These are phyloP conservation scores for Diaperis boleti DNA, from an alignment of 2,888 invertebrate genomes.

Conservation along the genomic window DNA sequence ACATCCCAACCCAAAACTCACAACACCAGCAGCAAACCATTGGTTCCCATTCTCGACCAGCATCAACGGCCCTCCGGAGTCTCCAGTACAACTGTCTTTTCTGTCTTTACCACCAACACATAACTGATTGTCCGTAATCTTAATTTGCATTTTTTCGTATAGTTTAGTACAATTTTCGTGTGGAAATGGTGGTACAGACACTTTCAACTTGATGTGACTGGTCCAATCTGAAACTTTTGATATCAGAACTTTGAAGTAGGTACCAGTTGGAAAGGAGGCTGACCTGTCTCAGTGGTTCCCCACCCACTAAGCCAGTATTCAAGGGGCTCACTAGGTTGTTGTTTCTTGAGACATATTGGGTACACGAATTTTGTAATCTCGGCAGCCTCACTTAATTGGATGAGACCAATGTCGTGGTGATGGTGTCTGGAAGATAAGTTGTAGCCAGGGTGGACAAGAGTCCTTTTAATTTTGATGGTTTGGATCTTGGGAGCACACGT, in stretches of 20 bases:
- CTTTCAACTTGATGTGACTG: too few species aligned
- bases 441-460: constrained; percentile 66
- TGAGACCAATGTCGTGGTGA: constrained; percentile 67
- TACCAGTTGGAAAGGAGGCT: too few species aligned
- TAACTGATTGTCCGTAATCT: too few species aligned
- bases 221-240: too few species aligned
- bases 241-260: too few species aligned
- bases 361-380: constrained; percentile 60
- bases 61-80: too few species aligned
- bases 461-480: constrained; percentile 63
- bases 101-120: too few species aligned
- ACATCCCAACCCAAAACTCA: constrained; percentile 78
- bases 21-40: too few species aligned
- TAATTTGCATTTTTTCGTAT: too few species aligned
- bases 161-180: too few species aligned
- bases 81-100: too few species aligned
- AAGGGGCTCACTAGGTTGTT: constrained; percentile 29
- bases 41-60: neutral
- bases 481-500: constrained; percentile 65
- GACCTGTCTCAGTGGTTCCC: constrained; percentile 67
- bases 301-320: constrained; percentile 67
- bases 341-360: constrained; percentile 61
- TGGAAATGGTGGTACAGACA: too few species aligned
- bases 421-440: constrained; percentile 54
- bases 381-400: constrained; percentile 63